Conservation (phyloP, 1,140 invertebrate genomes). For the Pissodes strobi region DNA sequence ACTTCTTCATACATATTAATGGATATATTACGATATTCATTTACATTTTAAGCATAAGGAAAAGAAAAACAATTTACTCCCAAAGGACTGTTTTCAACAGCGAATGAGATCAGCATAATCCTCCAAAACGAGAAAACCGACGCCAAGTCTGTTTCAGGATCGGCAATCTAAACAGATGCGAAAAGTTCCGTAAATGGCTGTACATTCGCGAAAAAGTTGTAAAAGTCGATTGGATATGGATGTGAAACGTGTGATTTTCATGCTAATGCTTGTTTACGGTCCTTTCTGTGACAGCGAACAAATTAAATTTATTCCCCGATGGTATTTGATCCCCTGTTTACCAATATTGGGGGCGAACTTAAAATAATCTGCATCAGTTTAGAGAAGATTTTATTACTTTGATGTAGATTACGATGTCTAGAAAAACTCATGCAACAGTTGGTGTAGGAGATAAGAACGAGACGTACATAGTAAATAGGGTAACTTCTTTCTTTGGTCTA, state of each 20-base stretch:
- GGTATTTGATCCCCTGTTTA: slow-evolving; percentile 19
- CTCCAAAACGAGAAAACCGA: slow-evolving; percentile 6
- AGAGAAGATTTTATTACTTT: too few relatives aligned
- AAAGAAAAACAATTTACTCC: too few relatives aligned
- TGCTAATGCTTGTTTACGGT: slow-evolving; percentile 32
- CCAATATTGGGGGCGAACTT: slow-evolving; percentile 17
- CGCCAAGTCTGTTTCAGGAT: slow-evolving; percentile 12
- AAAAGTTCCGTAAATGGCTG: slow-evolving; percentile 26
- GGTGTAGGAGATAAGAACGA: too few relatives aligned
- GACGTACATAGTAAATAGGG: too few relatives aligned
- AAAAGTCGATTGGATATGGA: slow-evolving; percentile 36
- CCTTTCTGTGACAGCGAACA: slow-evolving; percentile 20
- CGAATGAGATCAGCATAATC: slow-evolving; percentile 21
- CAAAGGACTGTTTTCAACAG: slow-evolving; percentile 11
- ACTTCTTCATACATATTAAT: too few relatives aligned
- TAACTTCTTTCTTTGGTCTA: too few relatives aligned
- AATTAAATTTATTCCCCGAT: slow-evolving; percentile 28
- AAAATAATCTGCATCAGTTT: slow-evolving; percentile 1
- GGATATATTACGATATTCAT: too few relatives aligned
- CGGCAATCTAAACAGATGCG: slow-evolving; percentile 29
- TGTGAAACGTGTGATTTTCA: slow-evolving; percentile 35
- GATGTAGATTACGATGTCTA: too few relatives aligned
- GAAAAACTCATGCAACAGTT: too few relatives aligned
- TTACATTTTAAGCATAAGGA: too few relatives aligned
- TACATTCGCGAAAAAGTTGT: slow-evolving; percentile 30